These are phyloP conservation scores for Pseudomyrmex concolor DNA, from an alignment of 1,140 invertebrate genomes.

Conservation along the genomic window DNA sequence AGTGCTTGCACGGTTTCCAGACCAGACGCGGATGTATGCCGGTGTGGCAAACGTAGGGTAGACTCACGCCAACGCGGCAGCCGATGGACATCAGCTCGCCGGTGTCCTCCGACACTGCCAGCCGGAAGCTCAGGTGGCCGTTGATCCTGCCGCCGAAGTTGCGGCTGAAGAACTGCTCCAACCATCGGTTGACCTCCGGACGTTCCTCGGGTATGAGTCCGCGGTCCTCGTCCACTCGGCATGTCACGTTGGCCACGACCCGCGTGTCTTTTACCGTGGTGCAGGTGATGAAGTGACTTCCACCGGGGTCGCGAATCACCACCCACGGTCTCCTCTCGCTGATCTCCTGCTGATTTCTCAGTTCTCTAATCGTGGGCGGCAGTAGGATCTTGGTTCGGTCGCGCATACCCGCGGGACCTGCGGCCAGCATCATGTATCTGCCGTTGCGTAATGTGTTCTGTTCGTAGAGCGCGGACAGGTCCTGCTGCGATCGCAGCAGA, in stretches of 20 bases:
- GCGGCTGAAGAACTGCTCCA: slow-evolving; percentile 89
- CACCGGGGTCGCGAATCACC: slow-evolving; percentile 89
- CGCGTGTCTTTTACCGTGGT: slow-evolving; percentile 91
- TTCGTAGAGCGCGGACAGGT: slow-evolving; percentile 89
- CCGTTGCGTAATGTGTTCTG: slow-evolving; percentile 87
- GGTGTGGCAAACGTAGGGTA: slow-evolving; percentile 91
- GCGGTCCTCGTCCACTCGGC: slow-evolving; percentile 88
- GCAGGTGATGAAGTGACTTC: slow-evolving; percentile 91
- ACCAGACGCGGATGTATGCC: slow-evolving; percentile 88
- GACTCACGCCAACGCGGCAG: slow-evolving; percentile 90
- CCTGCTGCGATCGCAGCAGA: slow-evolving; percentile 88
- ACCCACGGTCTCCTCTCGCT: slow-evolving; percentile 91
- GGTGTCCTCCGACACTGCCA: slow-evolving; percentile 86
- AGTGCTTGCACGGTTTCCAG: slow-evolving; percentile 88
- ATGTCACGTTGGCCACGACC: slow-evolving; percentile 92
- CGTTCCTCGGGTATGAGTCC: slow-evolving; percentile 89
- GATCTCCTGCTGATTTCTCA: slow-evolving; percentile 88
- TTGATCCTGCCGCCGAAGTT: slow-evolving; percentile 88
- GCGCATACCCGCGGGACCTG: slow-evolving; percentile 89
- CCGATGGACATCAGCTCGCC: slow-evolving; percentile 86
- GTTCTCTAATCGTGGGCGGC: slow-evolving; percentile 86
- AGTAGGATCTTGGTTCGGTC: slow-evolving; percentile 89
- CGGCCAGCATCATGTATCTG: slow-evolving; percentile 90
- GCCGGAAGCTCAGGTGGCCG: slow-evolving; percentile 91
- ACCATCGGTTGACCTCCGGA: slow-evolving; percentile 89